Base-by-base conservation (phyloP, 2,888 invertebrate genomes). In the Drosophila phalerata region DNA sequence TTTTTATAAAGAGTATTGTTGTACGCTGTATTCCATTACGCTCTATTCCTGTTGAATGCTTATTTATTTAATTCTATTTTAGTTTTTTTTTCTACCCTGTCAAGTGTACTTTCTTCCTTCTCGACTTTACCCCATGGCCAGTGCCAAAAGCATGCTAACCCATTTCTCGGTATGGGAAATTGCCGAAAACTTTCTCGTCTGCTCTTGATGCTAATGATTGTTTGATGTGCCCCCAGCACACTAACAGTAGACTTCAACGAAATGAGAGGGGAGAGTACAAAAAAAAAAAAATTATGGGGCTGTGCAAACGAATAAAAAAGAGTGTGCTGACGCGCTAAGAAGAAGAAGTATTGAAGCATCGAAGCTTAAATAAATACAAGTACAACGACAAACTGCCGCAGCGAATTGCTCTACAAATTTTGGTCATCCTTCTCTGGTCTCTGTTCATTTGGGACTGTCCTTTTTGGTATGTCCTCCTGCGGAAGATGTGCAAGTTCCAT, bases 131-230 rank as follows among this genome's bases (percentile, higher is more conserved):
- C 25, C n/a, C 15, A 37, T 32, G 43, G 51, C 43, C 43, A 56
- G 49, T 51, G 61, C 30, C 17, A 19, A 48, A 55, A 45, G 49
- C 62, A 48, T 11, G 25, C n/a, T 15, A 49, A 49, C 37, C 49
- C 55, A 42, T 32, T 42, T 58, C 30, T 32, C 42, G 63, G 37
- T 13, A 45, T 53, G 28, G 34, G 13, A 55, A 48, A 69, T 53
- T 47, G 53, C 22, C 32, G n/a, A 58, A 77, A 77, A 68, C 38
- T 83, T 80, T 67, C 17, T 62, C 58, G 63, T 69, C 64, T 79
- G 68, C 70, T 43, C 48, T 70, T 55, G 70, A 61, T 73, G 81
- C 86, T 84, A 88, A 84, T 84, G 88, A 84, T 88, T 88, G 84
- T 88, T 84, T 85, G 81, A 84, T 84, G 71, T 88, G 88, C 66